Conservation (phyloP, 1,140 invertebrate genomes). For the Subanguina moxae region DNA sequence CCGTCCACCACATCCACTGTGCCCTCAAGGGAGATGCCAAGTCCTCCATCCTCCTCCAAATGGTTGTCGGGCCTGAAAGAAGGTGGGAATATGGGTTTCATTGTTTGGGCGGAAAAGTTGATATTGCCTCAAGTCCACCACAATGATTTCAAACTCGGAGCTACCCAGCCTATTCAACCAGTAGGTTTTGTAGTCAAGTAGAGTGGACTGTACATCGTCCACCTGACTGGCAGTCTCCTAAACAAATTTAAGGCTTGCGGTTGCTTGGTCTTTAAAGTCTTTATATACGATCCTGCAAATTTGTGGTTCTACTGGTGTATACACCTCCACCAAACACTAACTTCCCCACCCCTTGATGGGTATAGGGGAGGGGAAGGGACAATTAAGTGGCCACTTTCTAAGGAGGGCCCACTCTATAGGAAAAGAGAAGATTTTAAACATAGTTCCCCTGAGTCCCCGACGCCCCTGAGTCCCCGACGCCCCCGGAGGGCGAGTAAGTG, state of each 20-base stretch:
- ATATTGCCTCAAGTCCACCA: conserved; percentile 38
- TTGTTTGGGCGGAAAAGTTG: background rate
- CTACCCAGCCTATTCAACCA: conserved; percentile 45
- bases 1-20: conserved; percentile 90
- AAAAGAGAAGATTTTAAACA: no score
- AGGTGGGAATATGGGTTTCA: background rate
- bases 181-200: conserved; percentile 24
- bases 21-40: conserved; percentile 91
- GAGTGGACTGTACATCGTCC: conserved; percentile 41
- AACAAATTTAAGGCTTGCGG: no score
- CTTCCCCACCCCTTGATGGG: no score
- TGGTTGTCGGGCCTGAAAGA: conserved; percentile 40
- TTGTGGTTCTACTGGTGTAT: no score
- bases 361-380: no score
- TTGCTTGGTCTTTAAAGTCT: background rate
- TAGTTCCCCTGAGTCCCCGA: no score
- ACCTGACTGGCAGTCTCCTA: conserved; percentile 52
- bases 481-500: no score
- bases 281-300: no score
- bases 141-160: conserved; percentile 49
- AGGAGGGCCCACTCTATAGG: no score
- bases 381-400: no score
- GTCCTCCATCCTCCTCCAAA: conserved; percentile 69
- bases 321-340: no score
- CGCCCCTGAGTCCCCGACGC: no score